Base-by-base conservation (phyloP, 2,888 invertebrate genomes). In the Rhagonycha fulva region DNA sequence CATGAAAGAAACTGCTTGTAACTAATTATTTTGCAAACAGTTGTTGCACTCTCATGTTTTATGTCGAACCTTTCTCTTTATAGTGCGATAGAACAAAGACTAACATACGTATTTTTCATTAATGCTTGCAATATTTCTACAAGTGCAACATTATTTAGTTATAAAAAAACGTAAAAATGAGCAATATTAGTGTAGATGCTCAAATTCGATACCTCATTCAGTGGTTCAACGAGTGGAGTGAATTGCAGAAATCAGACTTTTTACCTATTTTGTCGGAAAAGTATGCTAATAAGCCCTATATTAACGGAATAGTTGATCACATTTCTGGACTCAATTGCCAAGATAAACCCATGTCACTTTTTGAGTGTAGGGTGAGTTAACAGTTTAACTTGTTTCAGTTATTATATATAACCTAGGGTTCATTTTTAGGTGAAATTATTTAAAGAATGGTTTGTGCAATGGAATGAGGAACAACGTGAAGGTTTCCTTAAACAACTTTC, bases 221-320 rank as follows among this genome's bases (percentile, higher is more conserved):
- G 85, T 96, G 96, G 96, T 96, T 96, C 84, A 91, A 92, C 84
- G 96, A 96, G 88, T 96, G 95, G 92, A 96, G 96, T 85, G 96
- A 96, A 85, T 90, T 96, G 86, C 96, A 96, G 86, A 90, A 94
- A 74, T 93, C 93, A 76, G 96, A 96, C 86, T 96, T 96, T 87
- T 86, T 96, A 77, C 93, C 94, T 0, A 91, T 96, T 76, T 88
- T 96, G 63, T 91, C 94, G 30, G 93, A 94, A 82, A 90, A 90
- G 80, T 91, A 91, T 80, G 89, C 91, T 10, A 90, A 91, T 14
- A 89, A 90, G 11, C 90, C 91, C 71, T 91, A 93, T 82, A 91
- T 94, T 3, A 95, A 96, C 83, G 94, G 94, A 70, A 89, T 96
- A 60, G 92, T 94, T 26, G 90, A 92, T 62, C 91, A 91, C 12